phyloP scores from a whole-genome alignment of 1,140 invertebrate genomes.

The Arctopsyche grandis region DNA sequence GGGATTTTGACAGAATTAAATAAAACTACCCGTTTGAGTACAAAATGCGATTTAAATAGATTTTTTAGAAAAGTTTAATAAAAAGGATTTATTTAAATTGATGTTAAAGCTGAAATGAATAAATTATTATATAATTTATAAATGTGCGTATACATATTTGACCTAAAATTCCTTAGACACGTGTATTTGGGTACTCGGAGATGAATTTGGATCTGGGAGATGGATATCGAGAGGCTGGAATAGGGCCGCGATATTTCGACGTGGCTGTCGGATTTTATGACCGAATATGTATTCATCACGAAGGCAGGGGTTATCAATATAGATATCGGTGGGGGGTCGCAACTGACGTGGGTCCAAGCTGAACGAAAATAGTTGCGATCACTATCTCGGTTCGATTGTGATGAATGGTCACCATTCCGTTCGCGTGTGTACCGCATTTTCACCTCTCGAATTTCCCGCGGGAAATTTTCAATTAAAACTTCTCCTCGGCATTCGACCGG shows the following conservation, averaged over 20 bases:
- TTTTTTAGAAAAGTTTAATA: too few relatives aligned
- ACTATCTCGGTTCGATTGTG: conserved; percentile 6
- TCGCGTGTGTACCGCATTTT: neutral
- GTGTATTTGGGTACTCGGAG: too few relatives aligned
- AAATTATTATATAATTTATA: too few relatives aligned
- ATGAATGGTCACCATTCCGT: neutral
- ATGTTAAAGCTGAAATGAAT: too few relatives aligned
- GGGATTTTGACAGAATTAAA: too few relatives aligned
- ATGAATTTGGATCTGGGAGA: too few relatives aligned
- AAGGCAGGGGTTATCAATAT: conserved; percentile 22
- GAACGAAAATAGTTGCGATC: neutral
- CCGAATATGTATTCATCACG: conserved; percentile 24
- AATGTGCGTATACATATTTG: too few relatives aligned
- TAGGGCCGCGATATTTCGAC: neutral
- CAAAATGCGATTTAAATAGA: too few relatives aligned
- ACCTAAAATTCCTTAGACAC: too few relatives aligned
- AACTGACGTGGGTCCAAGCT: conserved; percentile 28
- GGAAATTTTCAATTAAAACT: conserved; percentile 32
- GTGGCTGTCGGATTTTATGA: neutral
- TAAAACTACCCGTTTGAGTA: too few relatives aligned
- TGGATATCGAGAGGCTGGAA: neutral
- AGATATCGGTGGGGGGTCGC: neutral
- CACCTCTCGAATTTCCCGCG: neutral
- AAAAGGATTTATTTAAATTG: too few relatives aligned
- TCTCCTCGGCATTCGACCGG: neutral